Conservation (phyloP, 2,113 vertebrate genomes). For the Ptilorrhoa leucosticta region DNA sequence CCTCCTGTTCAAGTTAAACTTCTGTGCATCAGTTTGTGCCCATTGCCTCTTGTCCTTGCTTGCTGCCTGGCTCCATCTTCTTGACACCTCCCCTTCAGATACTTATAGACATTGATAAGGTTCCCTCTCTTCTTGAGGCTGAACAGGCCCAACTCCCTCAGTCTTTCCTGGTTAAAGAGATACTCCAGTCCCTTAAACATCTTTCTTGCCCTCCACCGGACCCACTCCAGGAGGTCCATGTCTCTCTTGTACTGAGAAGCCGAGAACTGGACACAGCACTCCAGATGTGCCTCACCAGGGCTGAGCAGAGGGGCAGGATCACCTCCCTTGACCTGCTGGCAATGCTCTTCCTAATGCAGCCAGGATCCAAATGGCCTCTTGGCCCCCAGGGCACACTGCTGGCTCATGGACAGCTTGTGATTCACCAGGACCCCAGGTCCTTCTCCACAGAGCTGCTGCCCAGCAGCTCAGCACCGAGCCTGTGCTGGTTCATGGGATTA, state of each 20-base stretch:
- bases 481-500: neutral
- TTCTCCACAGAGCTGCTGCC: neutral
- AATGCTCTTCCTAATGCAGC: neutral
- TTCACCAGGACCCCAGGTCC: neutral
- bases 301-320: neutral
- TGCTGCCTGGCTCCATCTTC: neutral
- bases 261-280: neutral
- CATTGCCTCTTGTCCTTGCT: neutral
- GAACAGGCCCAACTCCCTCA: neutral
- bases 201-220: neutral
- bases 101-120: neutral
- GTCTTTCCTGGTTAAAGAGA: neutral
- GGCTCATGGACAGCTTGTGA: neutral
- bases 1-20: neutral
- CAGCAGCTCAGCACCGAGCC: neutral
- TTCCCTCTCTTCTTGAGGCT: neutral
- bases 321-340: fast-evolving
- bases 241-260: neutral
- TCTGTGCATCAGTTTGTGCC: neutral
- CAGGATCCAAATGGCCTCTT: neutral
- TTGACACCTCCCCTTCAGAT: neutral
- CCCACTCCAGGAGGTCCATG: neutral
- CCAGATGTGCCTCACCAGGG: too few relatives aligned
- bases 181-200: neutral
- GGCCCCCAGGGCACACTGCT: neutral